phyloP scores from a whole-genome alignment of 2,797 vertebrate genomes.

The Erithacus rubecula region DNA sequence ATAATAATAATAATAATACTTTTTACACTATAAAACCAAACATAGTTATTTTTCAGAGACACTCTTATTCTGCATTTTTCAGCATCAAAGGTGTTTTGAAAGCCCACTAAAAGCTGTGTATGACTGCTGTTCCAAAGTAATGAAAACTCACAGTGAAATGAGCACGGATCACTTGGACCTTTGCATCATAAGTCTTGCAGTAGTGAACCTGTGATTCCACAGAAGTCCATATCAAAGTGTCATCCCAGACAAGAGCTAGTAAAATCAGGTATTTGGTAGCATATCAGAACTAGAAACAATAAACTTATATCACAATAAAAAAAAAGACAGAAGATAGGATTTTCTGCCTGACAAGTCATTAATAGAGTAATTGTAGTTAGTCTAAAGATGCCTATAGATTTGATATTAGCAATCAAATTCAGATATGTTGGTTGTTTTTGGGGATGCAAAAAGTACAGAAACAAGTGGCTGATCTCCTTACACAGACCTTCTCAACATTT shows the following conservation, averaged over 20 bases:
- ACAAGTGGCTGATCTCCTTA: neutral
- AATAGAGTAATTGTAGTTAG: neutral
- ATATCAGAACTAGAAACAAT: neutral
- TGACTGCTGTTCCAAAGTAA: neutral
- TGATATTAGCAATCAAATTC: neutral
- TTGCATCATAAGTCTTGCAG: neutral
- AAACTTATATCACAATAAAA: neutral
- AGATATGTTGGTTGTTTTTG: neutral
- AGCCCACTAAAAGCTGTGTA: neutral
- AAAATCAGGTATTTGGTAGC: neutral
- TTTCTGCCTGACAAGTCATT: neutral
- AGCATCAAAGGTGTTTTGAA: neutral
- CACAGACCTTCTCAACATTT: neutral
- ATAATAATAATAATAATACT: too few species aligned
- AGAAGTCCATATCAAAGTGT: neutral
- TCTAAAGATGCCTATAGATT: neutral
- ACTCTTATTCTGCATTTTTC: neutral
- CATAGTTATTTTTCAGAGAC: neutral
- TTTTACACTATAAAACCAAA: neutral
- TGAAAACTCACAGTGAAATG: neutral
- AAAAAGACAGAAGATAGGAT: neutral
- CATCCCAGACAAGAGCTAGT: neutral
- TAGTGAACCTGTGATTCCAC: neutral
- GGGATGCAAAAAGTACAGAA: fast-evolving
- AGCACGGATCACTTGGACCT: neutral